These are phyloP conservation scores for Lerema accius DNA, from an alignment of 1,140 invertebrate genomes.

Conservation along the genomic window DNA sequence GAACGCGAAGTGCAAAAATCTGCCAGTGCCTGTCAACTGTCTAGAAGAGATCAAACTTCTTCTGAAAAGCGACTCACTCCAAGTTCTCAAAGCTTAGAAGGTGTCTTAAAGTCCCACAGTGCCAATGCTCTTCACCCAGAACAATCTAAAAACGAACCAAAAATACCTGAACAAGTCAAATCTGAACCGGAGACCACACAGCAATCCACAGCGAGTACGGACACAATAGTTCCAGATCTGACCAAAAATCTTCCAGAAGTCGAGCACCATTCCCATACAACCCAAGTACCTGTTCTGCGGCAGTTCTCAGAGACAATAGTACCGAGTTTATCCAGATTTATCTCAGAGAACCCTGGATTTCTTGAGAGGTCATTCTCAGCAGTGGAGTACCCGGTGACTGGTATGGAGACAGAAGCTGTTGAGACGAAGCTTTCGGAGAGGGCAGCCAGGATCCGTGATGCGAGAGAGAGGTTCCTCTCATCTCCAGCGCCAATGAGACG, in stretches of 20 bases:
- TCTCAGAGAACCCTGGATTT: slow-evolving; percentile 53
- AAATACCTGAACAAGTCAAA: slow-evolving; percentile 37
- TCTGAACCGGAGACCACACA: slow-evolving; percentile 58
- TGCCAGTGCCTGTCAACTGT: slow-evolving; percentile 82
- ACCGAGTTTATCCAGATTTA: slow-evolving; percentile 54
- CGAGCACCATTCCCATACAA: neutral
- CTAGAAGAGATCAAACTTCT: slow-evolving; percentile 63
- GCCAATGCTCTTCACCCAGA: slow-evolving; percentile 70
- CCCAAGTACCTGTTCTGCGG: slow-evolving; percentile 47
- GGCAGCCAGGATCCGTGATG: slow-evolving; percentile 83
- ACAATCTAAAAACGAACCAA: slow-evolving; percentile 34
- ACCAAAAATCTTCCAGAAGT: slow-evolving; percentile 39
- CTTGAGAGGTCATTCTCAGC: slow-evolving; percentile 66
- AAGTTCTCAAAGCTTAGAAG: slow-evolving; percentile 49
- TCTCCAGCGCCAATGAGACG: slow-evolving; percentile 62
- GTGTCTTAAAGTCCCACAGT: slow-evolving; percentile 71
- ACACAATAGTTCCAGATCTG: slow-evolving; percentile 62
- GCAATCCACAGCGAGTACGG: slow-evolving; percentile 56
- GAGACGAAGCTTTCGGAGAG: slow-evolving; percentile 68
- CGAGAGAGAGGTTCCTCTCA: slow-evolving; percentile 85
- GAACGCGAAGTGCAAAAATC: slow-evolving; percentile 83
- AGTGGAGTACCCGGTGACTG: slow-evolving; percentile 41
- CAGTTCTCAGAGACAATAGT: slow-evolving; percentile 61
- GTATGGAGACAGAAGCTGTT: slow-evolving; percentile 39
- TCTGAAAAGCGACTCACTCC: slow-evolving; percentile 62